Conservation (phyloP, 1,140 invertebrate species). For the Leptestheria dahalacensis region DNA sequence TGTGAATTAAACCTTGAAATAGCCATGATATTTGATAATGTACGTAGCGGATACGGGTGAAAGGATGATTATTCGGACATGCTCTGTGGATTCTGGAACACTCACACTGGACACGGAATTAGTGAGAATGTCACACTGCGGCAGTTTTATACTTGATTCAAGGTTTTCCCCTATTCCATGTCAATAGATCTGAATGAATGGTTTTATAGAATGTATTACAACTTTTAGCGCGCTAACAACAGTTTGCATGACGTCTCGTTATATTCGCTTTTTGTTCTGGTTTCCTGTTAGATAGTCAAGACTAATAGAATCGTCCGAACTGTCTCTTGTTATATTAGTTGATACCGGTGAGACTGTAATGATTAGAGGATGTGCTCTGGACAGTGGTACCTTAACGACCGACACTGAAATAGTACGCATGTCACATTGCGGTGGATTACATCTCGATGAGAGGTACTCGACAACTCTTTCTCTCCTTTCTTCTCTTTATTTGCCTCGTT, state of each 20-base stretch:
- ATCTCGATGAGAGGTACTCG: slow-evolving; percentile 65
- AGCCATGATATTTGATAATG: neutral
- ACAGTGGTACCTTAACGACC: slow-evolving; percentile 77
- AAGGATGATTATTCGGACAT: slow-evolving; percentile 31
- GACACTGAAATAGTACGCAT: slow-evolving; percentile 84
- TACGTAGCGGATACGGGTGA: slow-evolving; percentile 7
- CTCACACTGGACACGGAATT: slow-evolving; percentile 32
- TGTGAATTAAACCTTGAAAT: neutral
- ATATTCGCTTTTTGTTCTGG: too few relatives aligned
- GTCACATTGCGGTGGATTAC: slow-evolving; percentile 84
- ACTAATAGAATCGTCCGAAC: too few relatives aligned
- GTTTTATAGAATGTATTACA: too few relatives aligned
- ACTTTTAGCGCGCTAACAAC: too few relatives aligned
- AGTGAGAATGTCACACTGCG: slow-evolving; percentile 31
- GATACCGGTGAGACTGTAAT: slow-evolving; percentile 62
- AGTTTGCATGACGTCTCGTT: too few relatives aligned
- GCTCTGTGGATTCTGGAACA: slow-evolving; percentile 36
- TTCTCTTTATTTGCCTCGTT: too few relatives aligned
- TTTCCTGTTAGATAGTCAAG: too few relatives aligned
- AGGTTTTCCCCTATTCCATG: slow-evolving; percentile 18
- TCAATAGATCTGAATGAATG: too few relatives aligned
- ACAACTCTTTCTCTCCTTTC: too few relatives aligned
- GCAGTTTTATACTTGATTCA: slow-evolving; percentile 30
- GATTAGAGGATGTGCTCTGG: slow-evolving; percentile 73
- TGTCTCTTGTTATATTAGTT: slow-evolving; percentile 42